Evolutionary conservation across 2,888 invertebrate species (phyloP).

Genomic region (Desoria tigrina): DNA sequence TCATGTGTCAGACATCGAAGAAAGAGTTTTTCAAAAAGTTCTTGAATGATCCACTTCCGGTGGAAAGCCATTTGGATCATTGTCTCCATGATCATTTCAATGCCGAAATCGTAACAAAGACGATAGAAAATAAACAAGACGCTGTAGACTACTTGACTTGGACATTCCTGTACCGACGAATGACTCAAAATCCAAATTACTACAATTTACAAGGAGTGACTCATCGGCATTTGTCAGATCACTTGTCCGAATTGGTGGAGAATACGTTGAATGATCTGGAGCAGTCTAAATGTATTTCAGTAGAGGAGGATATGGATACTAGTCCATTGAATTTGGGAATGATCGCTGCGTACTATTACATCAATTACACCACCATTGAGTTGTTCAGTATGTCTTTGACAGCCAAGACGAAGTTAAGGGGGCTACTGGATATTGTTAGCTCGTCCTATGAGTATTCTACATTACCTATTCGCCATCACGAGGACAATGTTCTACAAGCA

Average conservation of each 20-base stretch:
- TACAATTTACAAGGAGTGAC: slow-evolving; percentile 97
- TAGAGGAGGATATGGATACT: slow-evolving; percentile 98
- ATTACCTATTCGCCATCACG: slow-evolving; percentile 90
- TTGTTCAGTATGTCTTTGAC: slow-evolving; percentile 95
- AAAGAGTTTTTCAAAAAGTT: slow-evolving; percentile 96
- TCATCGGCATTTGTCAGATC: slow-evolving; percentile 95
- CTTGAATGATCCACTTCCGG: slow-evolving; percentile 91
- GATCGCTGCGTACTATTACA: slow-evolving; percentile 99
- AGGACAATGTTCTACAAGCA: slow-evolving; percentile 79
- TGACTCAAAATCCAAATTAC: slow-evolving; percentile 99
- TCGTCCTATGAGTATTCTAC: slow-evolving; percentile 96
- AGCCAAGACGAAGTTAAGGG: slow-evolving; percentile 95
- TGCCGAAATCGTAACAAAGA: slow-evolving; percentile 99
- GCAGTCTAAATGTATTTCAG: slow-evolving; percentile 93
- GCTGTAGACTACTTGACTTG: slow-evolving; percentile 99
- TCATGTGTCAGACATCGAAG: slow-evolving; percentile 96
- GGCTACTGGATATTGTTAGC: slow-evolving; percentile 94
- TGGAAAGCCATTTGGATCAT: slow-evolving; percentile 98
- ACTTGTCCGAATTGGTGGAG: slow-evolving; percentile 96
- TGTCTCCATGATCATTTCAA: slow-evolving; percentile 98
- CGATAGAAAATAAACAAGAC: slow-evolving; percentile 99
- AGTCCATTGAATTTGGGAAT: slow-evolving; percentile 96
- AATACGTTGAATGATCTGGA: slow-evolving; percentile 90
- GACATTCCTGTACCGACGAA: slow-evolving; percentile 90
- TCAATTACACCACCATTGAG: slow-evolving; percentile 98